phyloP scores from a whole-genome alignment of 2,888 invertebrate genomes.

The Cephus rjabovi region DNA sequence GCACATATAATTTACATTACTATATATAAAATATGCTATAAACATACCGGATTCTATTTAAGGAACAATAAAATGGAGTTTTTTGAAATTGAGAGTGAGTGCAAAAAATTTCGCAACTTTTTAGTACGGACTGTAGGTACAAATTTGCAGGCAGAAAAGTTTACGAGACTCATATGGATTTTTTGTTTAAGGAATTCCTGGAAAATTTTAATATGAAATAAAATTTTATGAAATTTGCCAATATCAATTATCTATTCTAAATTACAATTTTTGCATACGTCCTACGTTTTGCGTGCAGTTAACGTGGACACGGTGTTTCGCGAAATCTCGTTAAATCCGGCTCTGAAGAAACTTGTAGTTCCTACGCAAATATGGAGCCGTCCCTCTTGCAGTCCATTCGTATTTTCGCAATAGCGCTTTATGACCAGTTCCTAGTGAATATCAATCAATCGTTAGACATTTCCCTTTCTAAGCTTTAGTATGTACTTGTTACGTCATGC shows the following conservation, averaged over 20 bases:
- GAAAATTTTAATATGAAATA: neutral
- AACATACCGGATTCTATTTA: no score
- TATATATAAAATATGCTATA: no score
- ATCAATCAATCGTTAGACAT: constrained; percentile 41
- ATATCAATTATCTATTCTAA: neutral
- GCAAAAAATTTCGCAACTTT: no score
- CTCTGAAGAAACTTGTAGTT: neutral
- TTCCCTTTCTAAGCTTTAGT: constrained; percentile 34
- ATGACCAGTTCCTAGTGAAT: constrained; percentile 26
- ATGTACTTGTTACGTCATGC: neutral
- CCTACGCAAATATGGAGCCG: neutral
- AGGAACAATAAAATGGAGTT: no score
- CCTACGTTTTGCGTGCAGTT: neutral
- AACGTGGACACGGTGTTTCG: neutral
- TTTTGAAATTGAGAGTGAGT: no score
- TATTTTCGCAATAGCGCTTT: constrained; percentile 25
- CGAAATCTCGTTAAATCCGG: neutral
- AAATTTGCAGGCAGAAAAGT: no score
- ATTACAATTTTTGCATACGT: neutral
- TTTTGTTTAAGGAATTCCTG: neutral
- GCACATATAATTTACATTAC: no score
- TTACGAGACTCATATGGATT: neutral
- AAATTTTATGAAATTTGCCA: neutral
- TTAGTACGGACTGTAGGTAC: no score
- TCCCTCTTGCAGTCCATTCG: constrained; percentile 2